These are phyloP conservation scores for Piscicola geometra DNA, from an alignment of 2,888 invertebrate species.

Conservation along the genomic window DNA sequence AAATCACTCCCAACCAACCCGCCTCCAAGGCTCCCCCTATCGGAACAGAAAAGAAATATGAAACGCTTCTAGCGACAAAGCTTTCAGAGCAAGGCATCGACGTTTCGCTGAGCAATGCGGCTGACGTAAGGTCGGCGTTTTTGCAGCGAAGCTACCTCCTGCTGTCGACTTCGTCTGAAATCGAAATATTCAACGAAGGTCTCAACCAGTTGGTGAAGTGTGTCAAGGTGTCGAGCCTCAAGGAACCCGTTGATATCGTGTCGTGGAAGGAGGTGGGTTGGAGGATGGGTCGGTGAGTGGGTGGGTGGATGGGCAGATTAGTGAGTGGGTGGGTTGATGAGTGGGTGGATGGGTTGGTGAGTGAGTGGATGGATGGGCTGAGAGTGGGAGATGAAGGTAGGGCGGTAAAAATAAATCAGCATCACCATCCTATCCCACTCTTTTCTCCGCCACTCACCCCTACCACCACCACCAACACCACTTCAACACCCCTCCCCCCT, in stretches of 20 bases:
- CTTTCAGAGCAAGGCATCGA: background rate
- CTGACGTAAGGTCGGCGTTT: background rate
- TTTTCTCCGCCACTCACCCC: too few species aligned
- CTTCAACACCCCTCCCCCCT: too few species aligned
- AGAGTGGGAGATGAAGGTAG: too few species aligned
- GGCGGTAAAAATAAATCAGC: too few species aligned
- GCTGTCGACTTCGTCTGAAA: background rate
- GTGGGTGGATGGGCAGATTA: background rate
- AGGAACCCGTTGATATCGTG: constrained; percentile 1
- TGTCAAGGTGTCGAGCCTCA: background rate
- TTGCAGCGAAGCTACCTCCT: background rate
- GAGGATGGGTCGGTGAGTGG: background rate
- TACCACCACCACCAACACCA: too few species aligned
- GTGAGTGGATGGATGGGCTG: too few species aligned
- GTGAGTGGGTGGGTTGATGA: too few species aligned
- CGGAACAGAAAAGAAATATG: too few species aligned
- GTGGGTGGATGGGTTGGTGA: too few species aligned
- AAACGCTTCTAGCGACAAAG: background rate
- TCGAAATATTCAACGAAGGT: constrained; percentile 9
- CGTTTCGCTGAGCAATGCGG: background rate
- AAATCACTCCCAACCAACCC: background rate
- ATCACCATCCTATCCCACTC: too few species aligned
- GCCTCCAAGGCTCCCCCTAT: background rate
- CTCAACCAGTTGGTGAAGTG: background rate
- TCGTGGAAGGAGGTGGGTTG: background rate